Evolutionary conservation across 2,113 vertebrate genomes (phyloP), one percentile per base, ranked within the genome.

Genomic region (Anguilla rostrata): DNA sequence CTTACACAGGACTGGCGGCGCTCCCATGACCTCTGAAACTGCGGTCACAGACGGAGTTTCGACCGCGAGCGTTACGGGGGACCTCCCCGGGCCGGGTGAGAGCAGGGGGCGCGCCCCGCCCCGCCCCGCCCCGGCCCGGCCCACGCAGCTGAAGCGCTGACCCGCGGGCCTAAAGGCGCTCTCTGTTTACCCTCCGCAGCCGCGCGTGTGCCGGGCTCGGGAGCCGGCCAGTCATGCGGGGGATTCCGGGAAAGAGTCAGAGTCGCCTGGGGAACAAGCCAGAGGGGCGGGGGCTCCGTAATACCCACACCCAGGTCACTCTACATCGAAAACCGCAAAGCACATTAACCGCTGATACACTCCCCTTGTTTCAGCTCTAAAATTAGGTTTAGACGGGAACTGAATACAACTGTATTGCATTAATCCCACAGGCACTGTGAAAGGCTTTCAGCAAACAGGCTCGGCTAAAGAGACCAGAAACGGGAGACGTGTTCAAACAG

Each of bases 61-160:
- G 18, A 66, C 60, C 60, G 60, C 60, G 2, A 26, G 20, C 60
- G 18, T 1, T 66, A 26, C 60, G 2, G 20, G 34, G 60, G 60
- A 66, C 71, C 71, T 75, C 71, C 11, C 1, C 8, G 9, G 71
- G n/a, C n/a, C 71, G 1, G 71, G 71, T 34, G 4, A 34, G 71
- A 26, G 7, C 3, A n/a, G 63, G 26, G 16, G 18, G 14, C 15
- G 56, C 14, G 18, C 3, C 56, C 56, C 56, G 12, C 3, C 56
- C 56, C 56, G 12, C 3, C 14, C 40, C 43, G 66, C 49, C 79
- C 60, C 29, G 41, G 85, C 84, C 81, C 43, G 60, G 12, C 83
- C 83, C 46, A 89, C 9, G 41, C 53, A 85, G 43, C 57, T 43
- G 81, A 83, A 39, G 39, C 81, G 79, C 22, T 53, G 66, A 88